Evolutionary conservation across 2,113 vertebrate genomes (phyloP).

Genomic region (Lampris megalopsis): DNA sequence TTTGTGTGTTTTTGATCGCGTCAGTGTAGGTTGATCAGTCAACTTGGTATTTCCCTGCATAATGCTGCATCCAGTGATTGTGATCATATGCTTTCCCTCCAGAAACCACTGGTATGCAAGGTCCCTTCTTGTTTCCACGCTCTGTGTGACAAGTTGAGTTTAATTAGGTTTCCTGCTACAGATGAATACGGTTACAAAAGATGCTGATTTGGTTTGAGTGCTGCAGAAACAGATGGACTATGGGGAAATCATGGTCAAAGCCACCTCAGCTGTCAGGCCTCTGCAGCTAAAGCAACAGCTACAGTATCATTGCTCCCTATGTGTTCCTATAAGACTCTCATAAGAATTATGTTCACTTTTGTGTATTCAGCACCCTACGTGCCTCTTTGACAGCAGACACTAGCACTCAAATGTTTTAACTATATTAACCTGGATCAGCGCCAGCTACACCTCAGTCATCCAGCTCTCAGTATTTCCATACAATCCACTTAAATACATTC

Average conservation of each 20-base stretch:
- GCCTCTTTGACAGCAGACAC: slow-evolving; percentile 48
- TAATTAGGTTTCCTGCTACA: slow-evolving; percentile 65
- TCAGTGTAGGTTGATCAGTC: slow-evolving; percentile 17
- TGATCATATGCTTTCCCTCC: not conserved
- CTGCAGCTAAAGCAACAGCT: slow-evolving; percentile 59
- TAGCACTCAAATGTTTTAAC: slow-evolving; percentile 67
- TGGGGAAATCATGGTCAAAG: slow-evolving; percentile 61
- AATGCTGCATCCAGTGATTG: slow-evolving; percentile 12
- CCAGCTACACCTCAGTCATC: slow-evolving; percentile 64
- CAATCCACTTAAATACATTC: slow-evolving; percentile 54
- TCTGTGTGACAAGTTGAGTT: slow-evolving; percentile 35
- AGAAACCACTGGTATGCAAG: not conserved
- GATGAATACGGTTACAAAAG: slow-evolving; percentile 57
- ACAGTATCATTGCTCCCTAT: slow-evolving; percentile 29
- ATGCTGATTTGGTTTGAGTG: slow-evolving; percentile 65
- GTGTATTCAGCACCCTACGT: slow-evolving; percentile 58
- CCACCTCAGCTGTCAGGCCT: slow-evolving; percentile 50
- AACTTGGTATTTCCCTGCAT: not conserved
- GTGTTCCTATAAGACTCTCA: slow-evolving; percentile 38
- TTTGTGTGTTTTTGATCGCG: not conserved
- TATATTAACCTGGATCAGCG: slow-evolving; percentile 75
- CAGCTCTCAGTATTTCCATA: slow-evolving; percentile 46
- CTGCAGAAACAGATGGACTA: slow-evolving; percentile 60
- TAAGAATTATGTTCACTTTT: slow-evolving; percentile 41
- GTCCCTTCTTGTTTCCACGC: not conserved